phyloP scores from a whole-genome alignment of 2,797 vertebrate genomes.

The Lepus oiostolus region DNA sequence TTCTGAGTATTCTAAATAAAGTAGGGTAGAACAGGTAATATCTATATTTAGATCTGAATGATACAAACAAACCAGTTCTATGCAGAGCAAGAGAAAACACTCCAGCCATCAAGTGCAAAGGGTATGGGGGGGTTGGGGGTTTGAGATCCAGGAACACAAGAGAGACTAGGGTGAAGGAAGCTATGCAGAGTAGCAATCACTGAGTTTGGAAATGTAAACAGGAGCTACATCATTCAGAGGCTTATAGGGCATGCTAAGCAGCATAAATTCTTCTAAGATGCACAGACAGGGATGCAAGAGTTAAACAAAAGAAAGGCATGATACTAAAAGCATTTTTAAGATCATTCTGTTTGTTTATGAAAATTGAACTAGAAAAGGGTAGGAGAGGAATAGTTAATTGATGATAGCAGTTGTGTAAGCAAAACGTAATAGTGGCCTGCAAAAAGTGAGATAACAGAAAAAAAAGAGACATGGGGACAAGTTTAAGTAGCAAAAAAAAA shows the following conservation, averaged over 20 bases:
- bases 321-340: background rate
- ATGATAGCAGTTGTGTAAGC: background rate
- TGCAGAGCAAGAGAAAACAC: background rate
- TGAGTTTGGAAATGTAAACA: background rate
- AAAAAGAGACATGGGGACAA: background rate
- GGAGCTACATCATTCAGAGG: background rate
- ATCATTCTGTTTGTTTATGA: background rate
- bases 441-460: background rate
- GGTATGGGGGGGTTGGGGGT: background rate
- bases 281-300: background rate
- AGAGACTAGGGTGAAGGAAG: background rate
- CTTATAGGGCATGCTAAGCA: background rate
- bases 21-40: background rate
- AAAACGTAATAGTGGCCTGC: background rate
- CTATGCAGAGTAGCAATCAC: background rate
- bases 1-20: background rate
- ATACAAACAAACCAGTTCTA: background rate
- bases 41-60: constrained; percentile 3
- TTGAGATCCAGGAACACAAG: no score
- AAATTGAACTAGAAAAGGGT: background rate
- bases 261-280: background rate
- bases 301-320: background rate
- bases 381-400: background rate
- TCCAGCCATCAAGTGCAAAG: background rate
- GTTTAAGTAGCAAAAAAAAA: background rate